Percentiles rank a stretch among this genome's conserved stretches.
phyloP scores from a whole-genome alignment of 2,113 vertebrate genomes.

The Actinemys pallida region DNA sequence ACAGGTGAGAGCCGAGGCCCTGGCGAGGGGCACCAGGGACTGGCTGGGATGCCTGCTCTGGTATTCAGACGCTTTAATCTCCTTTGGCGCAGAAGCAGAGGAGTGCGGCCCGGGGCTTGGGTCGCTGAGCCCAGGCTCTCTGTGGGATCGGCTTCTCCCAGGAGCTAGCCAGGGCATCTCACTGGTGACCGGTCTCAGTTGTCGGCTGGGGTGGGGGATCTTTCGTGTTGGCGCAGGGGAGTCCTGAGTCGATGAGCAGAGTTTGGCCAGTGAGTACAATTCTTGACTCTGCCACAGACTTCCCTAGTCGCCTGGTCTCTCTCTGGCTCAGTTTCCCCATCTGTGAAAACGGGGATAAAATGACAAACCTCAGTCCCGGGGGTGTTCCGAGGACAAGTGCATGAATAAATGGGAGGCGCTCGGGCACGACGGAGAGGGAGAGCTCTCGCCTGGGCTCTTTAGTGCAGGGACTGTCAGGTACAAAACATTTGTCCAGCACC shows the following conservation, averaged over 20 bases:
- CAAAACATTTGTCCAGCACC: background rate
- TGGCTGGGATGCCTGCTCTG: background rate
- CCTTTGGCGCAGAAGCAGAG: background rate
- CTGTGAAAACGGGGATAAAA: background rate
- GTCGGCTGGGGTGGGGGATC: background rate
- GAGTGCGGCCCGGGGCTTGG: rapidly evolving
- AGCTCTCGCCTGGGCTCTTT: background rate
- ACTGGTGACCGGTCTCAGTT: background rate
- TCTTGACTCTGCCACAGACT: background rate
- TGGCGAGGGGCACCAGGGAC: rapidly evolving
- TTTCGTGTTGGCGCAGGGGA: background rate
- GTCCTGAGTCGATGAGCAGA: background rate
- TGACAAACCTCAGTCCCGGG: background rate
- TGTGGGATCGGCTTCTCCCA: rapidly evolving
- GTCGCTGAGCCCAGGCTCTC: background rate
- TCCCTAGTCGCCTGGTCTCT: background rate
- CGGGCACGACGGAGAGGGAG: background rate
- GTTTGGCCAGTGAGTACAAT: background rate
- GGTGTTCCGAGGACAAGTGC: background rate
- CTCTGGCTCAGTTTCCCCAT: background rate
- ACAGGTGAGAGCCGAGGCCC: slow-evolving; percentile 83
- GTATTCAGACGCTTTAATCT: background rate
- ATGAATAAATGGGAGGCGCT: no score
- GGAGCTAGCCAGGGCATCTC: background rate
- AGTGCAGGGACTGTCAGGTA: background rate